Evolutionary conservation across 2,888 invertebrate species (phyloP), one percentile per base, ranked within the genome.

Genomic region (Vanessa cardui): DNA sequence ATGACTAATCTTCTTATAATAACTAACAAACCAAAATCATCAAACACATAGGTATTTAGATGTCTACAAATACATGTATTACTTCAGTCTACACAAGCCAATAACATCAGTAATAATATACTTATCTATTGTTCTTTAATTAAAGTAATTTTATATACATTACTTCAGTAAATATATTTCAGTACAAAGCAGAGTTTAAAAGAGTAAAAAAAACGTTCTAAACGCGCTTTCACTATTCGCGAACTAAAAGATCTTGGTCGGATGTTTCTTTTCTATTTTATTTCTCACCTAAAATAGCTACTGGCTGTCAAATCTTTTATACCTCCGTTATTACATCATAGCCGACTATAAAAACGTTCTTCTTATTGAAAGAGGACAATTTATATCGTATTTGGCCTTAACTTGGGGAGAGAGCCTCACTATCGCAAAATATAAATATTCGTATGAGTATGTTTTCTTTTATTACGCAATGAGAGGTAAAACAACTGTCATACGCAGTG

Each of bases 281-380:
- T 31, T 54, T 26, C 46, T 45, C 21, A 20, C n/a, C 16, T 15
- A 58, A 49, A 62, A 33, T 45, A 39, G 15, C 26, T 18, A 44
- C n/a, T 9, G 18, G 20, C 6, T 31, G 26, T 58, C 50, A 50
- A 62, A 58, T 62, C 16, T 49, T 54, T 46, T 44, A 33, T 15
- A 44, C 44, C 3, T 45, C 49, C 20, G 39, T 20, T 45, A 50
- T 58, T 50, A 59, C 50, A 50, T 45, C 26, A 58, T 1, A 50
- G 39, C 39, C 44, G 9, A 45, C 64, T 45, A 18, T 58, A 26
- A 58, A 64, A 59, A 58, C 58, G 31, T 54, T 31, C 46, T 62
- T 26, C 18, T 64, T 31, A 58, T 58, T 59, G 58, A 64, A 64
- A 58, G 58, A 33, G 49, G 58, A 58, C 39, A 58, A 59, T 8